phyloP scores from a whole-genome alignment of 2,888 invertebrate genomes.

The Alloscopus bannaensis region DNA sequence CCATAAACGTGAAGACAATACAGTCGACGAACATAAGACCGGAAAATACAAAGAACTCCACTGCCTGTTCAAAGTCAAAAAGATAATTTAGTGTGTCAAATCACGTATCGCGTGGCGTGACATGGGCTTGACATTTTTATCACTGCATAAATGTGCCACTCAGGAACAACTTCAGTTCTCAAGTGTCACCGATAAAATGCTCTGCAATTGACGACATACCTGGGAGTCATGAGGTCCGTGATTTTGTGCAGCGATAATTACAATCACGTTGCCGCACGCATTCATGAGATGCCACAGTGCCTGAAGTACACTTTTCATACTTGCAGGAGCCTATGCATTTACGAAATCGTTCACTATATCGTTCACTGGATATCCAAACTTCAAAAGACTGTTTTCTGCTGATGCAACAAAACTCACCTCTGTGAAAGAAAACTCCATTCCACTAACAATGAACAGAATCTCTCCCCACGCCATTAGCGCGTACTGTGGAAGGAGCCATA shows the following conservation, averaged over 20 bases:
- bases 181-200: too few relatives aligned
- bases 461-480: conserved; percentile 87
- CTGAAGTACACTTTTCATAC: conserved; percentile 89
- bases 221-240: conserved; percentile 78
- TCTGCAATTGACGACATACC: conserved; percentile 52
- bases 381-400: too few relatives aligned
- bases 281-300: conserved; percentile 90
- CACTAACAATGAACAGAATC: conserved; percentile 89
- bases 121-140: too few relatives aligned
- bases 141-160: too few relatives aligned
- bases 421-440: conserved; percentile 88
- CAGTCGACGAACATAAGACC: conserved; percentile 90
- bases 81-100: too few relatives aligned
- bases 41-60: conserved; percentile 91
- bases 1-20: conserved; percentile 87
- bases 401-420: too few relatives aligned
- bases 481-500: conserved; percentile 89
- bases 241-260: conserved; percentile 90
- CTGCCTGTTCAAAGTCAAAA: conserved; percentile 80
- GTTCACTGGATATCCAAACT: too few relatives aligned
- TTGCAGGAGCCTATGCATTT: conserved; percentile 86
- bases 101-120: too few relatives aligned
- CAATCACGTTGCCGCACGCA: conserved; percentile 90
- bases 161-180: too few relatives aligned
- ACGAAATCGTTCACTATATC: too few relatives aligned